These are phyloP conservation scores for Bujurquina vittata DNA, from an alignment of 2,113 vertebrate genomes.

Conservation along the genomic window DNA sequence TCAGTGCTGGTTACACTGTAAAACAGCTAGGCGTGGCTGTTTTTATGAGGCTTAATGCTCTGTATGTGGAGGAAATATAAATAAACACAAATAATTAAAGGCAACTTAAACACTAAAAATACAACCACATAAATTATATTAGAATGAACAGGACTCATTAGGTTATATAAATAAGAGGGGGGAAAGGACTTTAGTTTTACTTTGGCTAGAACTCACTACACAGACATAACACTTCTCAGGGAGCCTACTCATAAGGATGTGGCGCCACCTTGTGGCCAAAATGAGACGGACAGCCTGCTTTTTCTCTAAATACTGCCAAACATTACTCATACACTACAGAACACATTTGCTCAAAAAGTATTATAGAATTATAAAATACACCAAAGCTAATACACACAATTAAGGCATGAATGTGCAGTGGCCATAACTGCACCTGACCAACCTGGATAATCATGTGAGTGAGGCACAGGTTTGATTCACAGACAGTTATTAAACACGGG, in stretches of 20 bases:
- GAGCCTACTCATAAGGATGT: neutral
- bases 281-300: neutral
- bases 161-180: neutral
- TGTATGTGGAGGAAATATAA: neutral
- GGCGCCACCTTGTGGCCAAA: slow-evolving; percentile 14
- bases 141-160: neutral
- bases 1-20: neutral
- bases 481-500: neutral
- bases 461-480: neutral
- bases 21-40: neutral
- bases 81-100: neutral
- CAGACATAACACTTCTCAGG: neutral
- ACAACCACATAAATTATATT: neutral
- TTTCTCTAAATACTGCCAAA: neutral
- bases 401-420: neutral
- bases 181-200: accelerated
- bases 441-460: neutral
- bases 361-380: neutral
- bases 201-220: too few species aligned
- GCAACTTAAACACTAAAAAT: neutral
- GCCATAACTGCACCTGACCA: neutral
- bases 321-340: neutral
- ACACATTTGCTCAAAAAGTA: neutral
- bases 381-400: neutral
- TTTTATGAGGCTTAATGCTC: neutral